Base-by-base conservation (phyloP, 2,113 vertebrate genomes). In the Sylvietta virens region DNA sequence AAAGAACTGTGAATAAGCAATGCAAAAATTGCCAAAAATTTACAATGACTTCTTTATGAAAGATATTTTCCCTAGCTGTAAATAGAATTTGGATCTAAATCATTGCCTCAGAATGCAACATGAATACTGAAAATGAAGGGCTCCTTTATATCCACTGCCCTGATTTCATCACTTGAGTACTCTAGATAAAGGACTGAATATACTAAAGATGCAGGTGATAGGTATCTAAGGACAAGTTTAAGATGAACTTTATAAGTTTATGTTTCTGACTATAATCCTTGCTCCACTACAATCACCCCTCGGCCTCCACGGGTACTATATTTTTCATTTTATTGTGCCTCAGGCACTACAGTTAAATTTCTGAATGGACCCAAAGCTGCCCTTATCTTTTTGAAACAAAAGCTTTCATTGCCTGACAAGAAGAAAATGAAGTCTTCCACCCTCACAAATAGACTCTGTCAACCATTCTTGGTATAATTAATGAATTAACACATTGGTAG, bases 21-120 rank as follows among this genome's bases (percentile, higher is more conserved):
- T 67, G 79, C 13, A 93, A 94, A 95, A 96, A 45, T 39, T 93
- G 92, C 71, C 90, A 90, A 93, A 93, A 67, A 92, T 92, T 91
- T 92, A 77, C 90, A 96, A 92, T 86, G 85, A 92, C 64, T 96
- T 90, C 67, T 90, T 86, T 92, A 47, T 86, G 92, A 93, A 94
- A 88, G 88, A 94, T 88, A 92, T 83, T 95, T 92, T 93, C 60
- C 48, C 67, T 86, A 83, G 71, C 82, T 96, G 51, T 90, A 93
- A 97, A 96, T 96, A 96, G 93, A 93, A 92, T 93, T 94, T 96
- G 94, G 82, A 83, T 90, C 81, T 82, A 94, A 95, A 74, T 94
- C 71, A 86, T 90, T 81, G 65, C 39, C 47, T 82, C 35, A 56
- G 72, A 92, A 93, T 74, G 76, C 60, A 83, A 70, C 18, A 66